Evolutionary conservation across 2,113 vertebrate genomes (phyloP).

Genomic region (Prunella fulvescens): DNA sequence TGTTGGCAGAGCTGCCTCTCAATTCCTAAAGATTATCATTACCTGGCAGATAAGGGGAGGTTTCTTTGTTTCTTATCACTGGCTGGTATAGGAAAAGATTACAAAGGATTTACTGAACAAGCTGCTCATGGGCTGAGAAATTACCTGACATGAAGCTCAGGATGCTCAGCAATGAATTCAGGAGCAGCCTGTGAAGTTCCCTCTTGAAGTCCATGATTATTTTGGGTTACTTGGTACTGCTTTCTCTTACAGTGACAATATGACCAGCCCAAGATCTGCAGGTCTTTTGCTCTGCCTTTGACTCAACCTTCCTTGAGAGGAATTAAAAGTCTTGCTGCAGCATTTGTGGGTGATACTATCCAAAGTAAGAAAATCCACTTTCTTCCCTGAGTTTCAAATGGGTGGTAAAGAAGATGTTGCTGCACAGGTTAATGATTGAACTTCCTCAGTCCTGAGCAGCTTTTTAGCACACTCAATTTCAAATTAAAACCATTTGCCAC

Average conservation of each 20-base stretch:
- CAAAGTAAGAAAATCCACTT: constrained; percentile 55
- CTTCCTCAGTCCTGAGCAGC: constrained; percentile 57
- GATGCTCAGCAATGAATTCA: neutral
- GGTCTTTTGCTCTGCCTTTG: neutral
- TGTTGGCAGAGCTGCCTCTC: neutral
- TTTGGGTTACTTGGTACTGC: neutral
- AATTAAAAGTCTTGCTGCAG: neutral
- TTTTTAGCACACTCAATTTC: constrained; percentile 69
- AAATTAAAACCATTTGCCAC: constrained; percentile 64
- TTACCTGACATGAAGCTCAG: neutral
- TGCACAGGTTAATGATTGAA: constrained; percentile 50
- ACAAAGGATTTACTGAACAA: neutral
- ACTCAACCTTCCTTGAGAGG: neutral
- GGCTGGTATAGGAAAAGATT: neutral
- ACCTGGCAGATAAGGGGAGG: neutral
- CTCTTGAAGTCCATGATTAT: neutral
- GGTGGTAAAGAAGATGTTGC: constrained; percentile 40
- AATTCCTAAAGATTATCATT: neutral
- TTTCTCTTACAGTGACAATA: neutral
- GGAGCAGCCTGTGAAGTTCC: neutral
- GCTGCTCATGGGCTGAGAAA: neutral
- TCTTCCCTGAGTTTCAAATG: constrained; percentile 33
- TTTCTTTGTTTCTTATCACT: neutral
- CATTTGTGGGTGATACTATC: neutral
- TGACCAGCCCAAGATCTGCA: neutral